Evolutionary conservation across 1,140 invertebrate genomes (phyloP), one percentile per base, ranked within the genome.

Genomic region (Agrilus planipennis): DNA sequence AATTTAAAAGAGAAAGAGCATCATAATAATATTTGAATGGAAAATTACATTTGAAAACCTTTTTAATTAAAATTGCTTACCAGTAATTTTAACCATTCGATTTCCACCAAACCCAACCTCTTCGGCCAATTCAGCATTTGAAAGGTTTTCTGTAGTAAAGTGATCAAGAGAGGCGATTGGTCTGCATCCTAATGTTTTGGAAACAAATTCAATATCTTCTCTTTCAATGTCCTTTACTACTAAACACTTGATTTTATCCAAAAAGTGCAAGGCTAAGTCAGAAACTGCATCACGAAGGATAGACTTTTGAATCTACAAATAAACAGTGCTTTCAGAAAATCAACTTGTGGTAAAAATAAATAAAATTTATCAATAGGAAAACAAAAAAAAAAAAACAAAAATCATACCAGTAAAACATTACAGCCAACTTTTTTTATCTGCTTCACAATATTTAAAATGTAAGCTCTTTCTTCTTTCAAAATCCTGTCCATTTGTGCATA

Each of bases 181-280:
- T 39, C 89, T 72, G 62, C 94, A 98, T 15, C 83, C 82, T 9
- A 98, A 67, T 34, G 89, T 91, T 72, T 96, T 98, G 66, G 90
- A 94, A 31, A 98, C 77, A 65, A 94, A 98, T 54, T 97, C 87
- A 56, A 99, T 89, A 52, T 99, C 94, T 61, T 98, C 93, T 32
- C 95, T 76, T 67, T 99, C 95, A 49, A 99, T 80, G 63, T 99
- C 93, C 64, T 95, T 96, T 15, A 99, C 77, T 6, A 99, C 93
- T 85, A 99, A 87, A 28, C 96, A 94, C 63, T 99, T 99, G 61
- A 98, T 91, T 73, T 99, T 99, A 55, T 95, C 92, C 47, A 99
- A 70, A 66, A 98, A 99, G 62, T 99, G 96, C 49, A 98, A 72
- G 2, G 95, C 94, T 49, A 99, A 67, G 64, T 99, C 96, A 57